These are phyloP conservation scores for Dallia pectoralis DNA, from an alignment of 2,797 vertebrate genomes.

Conservation along the genomic window DNA sequence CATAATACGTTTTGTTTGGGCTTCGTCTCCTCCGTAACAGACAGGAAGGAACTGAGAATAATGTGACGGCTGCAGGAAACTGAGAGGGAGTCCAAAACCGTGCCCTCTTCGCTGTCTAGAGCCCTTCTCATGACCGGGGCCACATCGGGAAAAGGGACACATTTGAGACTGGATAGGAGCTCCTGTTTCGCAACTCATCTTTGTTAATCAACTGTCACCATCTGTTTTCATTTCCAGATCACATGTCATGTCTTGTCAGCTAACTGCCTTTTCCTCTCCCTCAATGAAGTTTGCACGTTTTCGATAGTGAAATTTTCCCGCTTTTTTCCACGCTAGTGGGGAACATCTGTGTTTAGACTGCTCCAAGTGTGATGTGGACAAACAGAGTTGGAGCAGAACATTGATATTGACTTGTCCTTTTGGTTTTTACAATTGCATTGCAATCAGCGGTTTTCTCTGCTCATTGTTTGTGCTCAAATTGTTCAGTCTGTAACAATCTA, in stretches of 20 bases:
- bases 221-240: not conserved
- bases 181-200: slow-evolving; percentile 9
- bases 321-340: not conserved
- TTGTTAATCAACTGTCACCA: not conserved
- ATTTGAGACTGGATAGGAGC: not conserved
- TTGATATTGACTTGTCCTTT: not conserved
- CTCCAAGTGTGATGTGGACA: too few relatives aligned
- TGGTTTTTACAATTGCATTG: not conserved
- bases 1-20: not conserved
- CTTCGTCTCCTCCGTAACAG: not conserved
- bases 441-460: not conserved
- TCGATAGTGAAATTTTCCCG: not conserved
- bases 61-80: slow-evolving; percentile 17
- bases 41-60: slow-evolving; percentile 2
- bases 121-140: not conserved
- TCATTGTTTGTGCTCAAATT: not conserved
- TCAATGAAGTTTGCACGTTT: not conserved
- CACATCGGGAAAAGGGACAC: not conserved
- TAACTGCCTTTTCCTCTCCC: not conserved
- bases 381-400: too few relatives aligned
- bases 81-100: not conserved
- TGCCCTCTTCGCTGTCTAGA: not conserved
- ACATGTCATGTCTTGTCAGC: not conserved
- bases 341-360: too few relatives aligned
- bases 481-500: not conserved